Percentiles rank a stretch among this genome's conserved stretches.
phyloP scores from a whole-genome alignment of 2,797 vertebrate species.

The Chaetophractus vellerosus region DNA sequence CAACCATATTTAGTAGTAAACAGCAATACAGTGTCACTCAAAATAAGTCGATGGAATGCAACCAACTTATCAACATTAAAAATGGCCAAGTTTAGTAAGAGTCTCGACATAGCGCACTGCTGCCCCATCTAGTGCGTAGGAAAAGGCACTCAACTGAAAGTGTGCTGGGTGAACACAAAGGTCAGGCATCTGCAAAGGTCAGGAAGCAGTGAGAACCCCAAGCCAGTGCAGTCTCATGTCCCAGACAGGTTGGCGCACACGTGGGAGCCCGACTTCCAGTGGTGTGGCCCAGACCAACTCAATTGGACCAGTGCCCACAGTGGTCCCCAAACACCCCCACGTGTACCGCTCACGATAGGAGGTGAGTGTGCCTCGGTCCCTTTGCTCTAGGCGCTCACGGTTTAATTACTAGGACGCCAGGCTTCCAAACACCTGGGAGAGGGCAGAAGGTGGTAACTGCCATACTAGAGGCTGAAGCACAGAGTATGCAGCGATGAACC shows the following conservation, averaged over 20 bases:
- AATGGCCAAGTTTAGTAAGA: background rate
- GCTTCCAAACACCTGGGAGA: background rate
- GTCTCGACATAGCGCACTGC: background rate
- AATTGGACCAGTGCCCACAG: rapidly evolving
- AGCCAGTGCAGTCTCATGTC: background rate
- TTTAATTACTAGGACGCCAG: background rate
- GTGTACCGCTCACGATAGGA: rapidly evolving
- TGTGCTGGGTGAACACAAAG: background rate
- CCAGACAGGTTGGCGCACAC: background rate
- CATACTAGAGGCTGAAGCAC: background rate
- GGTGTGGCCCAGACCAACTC: background rate
- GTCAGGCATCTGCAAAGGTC: background rate
- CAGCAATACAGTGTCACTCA: background rate
- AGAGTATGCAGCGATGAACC: no score
- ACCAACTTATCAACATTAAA: background rate
- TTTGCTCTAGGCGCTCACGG: rapidly evolving
- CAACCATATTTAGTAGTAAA: no score
- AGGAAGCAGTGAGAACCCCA: background rate
- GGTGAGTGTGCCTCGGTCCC: background rate
- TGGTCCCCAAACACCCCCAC: rapidly evolving
- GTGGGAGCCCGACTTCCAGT: rapidly evolving
- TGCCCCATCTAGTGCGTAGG: background rate
- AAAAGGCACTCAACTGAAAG: background rate
- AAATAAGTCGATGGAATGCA: background rate
- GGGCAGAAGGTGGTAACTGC: background rate